phyloP scores from a whole-genome alignment of 1,140 invertebrate genomes.

The Condylostylus longicornis region DNA sequence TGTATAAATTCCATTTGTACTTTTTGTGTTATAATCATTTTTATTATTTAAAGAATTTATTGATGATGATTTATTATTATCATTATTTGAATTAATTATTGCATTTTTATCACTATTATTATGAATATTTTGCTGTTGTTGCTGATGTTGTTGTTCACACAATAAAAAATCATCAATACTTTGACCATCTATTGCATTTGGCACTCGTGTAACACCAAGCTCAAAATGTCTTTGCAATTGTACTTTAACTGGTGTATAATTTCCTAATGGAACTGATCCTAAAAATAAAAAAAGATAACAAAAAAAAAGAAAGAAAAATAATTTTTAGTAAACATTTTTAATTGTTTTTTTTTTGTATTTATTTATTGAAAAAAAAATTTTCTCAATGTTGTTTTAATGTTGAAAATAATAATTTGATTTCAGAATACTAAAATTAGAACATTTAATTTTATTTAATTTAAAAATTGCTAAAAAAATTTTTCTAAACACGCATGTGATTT shows the following conservation, averaged over 20 bases:
- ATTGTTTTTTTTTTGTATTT: no score
- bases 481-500: no score
- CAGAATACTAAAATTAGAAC: no score
- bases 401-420: no score
- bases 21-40: conserved; percentile 7
- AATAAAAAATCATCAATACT: conserved; percentile 5
- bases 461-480: no score
- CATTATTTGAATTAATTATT: conserved; percentile 1
- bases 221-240: conserved; percentile 43
- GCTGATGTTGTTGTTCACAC: conserved; percentile 12
- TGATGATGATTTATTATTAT: no score
- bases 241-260: conserved; percentile 47
- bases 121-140: conserved; percentile 5
- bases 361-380: no score
- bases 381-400: no score
- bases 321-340: no score
- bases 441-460: no score
- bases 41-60: not conserved
- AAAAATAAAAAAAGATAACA: no score
- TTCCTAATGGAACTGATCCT: conserved; percentile 35
- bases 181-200: conserved; percentile 1
- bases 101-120: not conserved
- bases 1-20: conserved; percentile 1
- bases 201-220: conserved; percentile 42
- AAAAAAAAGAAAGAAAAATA: no score